These are phyloP conservation scores for Clupea harengus DNA, from an alignment of 2,113 vertebrate genomes.

Conservation along the genomic window DNA sequence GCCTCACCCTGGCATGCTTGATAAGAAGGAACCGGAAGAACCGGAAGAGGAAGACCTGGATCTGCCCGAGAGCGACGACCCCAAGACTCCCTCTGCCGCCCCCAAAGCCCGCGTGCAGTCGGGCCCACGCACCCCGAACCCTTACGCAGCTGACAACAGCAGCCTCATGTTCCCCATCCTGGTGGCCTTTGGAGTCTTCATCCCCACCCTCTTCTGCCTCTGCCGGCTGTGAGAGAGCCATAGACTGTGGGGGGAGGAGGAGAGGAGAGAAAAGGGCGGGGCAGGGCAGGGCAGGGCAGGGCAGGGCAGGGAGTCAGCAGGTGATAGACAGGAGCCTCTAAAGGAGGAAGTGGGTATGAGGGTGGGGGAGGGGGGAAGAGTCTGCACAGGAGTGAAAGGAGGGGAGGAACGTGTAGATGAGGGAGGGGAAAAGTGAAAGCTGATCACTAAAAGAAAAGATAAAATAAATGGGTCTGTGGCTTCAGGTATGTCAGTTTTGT, in stretches of 20 bases:
- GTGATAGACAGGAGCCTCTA: constrained; percentile 14
- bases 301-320: constrained; percentile 11
- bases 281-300: constrained; percentile 6
- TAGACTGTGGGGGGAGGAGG: constrained; percentile 9
- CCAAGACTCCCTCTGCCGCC: constrained; percentile 77
- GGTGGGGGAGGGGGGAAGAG: background rate
- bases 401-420: background rate
- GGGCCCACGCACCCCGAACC: constrained; percentile 93
- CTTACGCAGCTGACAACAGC: constrained; percentile 98
- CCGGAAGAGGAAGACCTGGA: constrained; percentile 92
- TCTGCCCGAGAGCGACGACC: constrained; percentile 84
- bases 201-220: constrained; percentile 98
- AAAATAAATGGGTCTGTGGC: background rate
- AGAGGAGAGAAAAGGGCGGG: constrained; percentile 2
- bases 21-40: constrained; percentile 68
- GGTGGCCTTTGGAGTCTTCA: constrained; percentile 98
- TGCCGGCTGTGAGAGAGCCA: constrained; percentile 67
- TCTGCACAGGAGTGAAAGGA: constrained; percentile 21
- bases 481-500: background rate
- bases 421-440: background rate
- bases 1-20: constrained; percentile 85
- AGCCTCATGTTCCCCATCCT: constrained; percentile 99
- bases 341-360: constrained; percentile 19
- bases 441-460: background rate
- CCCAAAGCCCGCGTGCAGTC: constrained; percentile 92